phyloP scores from a whole-genome alignment of 2,797 vertebrate species.

The Halcyon badia region DNA sequence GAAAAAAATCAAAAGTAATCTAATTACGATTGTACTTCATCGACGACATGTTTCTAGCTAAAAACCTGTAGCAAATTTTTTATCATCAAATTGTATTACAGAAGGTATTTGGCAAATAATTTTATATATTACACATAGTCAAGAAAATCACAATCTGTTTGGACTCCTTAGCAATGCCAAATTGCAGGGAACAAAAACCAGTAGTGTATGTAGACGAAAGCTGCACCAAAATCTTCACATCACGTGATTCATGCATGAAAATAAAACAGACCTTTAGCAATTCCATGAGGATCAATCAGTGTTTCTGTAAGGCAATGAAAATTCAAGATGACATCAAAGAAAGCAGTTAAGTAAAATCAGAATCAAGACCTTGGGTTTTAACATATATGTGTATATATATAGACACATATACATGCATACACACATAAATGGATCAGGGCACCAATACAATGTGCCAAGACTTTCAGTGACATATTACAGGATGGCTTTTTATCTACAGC shows the following conservation, averaged over 20 bases:
- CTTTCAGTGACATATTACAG: not conserved
- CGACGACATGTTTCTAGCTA: not conserved
- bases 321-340: not conserved
- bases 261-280: not conserved
- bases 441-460: not conserved
- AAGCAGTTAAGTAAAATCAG: not conserved
- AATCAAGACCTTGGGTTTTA: not conserved
- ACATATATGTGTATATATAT: accelerated
- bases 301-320: not conserved
- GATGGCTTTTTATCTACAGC: not conserved
- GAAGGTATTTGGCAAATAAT: not conserved
- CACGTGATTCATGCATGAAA: not conserved
- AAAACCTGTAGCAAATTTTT: accelerated
- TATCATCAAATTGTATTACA: not conserved
- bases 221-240: not conserved
- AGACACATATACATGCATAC: accelerated
- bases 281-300: not conserved
- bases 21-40: not conserved
- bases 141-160: not conserved
- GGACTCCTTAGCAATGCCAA: not conserved
- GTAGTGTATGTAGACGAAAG: not conserved
- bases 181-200: not conserved
- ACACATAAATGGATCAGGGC: not conserved
- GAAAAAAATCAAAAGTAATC: not conserved
- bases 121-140: not conserved